A percentile compares a stretch with the other conserved stretches of the same genome.
Evolutionary conservation across 2,888 invertebrate genomes (phyloP).

Genomic region (Scelioninae gen. 1): DNA sequence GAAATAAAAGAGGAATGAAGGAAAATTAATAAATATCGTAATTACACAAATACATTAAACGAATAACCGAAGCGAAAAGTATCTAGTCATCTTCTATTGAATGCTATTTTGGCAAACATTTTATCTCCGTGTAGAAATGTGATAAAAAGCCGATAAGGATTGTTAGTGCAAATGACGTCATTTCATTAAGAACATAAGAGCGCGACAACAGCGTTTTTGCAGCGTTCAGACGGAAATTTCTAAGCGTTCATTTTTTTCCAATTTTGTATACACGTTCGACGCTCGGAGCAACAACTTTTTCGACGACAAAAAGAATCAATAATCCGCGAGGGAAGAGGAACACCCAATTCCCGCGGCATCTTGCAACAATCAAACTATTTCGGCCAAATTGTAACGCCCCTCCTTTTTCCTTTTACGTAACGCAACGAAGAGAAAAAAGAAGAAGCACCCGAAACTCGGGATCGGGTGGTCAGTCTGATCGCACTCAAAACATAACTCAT

Average conservation of each 20-base stretch:
- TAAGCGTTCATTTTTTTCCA: slow-evolving; percentile 46
- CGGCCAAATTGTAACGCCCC: slow-evolving; percentile 17
- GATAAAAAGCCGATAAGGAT: slow-evolving; percentile 58
- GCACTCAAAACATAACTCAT: slow-evolving; percentile 32
- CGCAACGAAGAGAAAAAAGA: background rate
- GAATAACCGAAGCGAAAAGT: slow-evolving; percentile 36
- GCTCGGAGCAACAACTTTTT: slow-evolving; percentile 57
- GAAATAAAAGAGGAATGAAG: background rate
- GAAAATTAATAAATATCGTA: background rate
- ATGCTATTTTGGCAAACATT: slow-evolving; percentile 55
- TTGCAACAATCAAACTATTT: slow-evolving; percentile 44
- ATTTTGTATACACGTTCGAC: slow-evolving; percentile 48
- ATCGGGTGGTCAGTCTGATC: slow-evolving; percentile 2
- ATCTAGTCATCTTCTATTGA: slow-evolving; percentile 56
- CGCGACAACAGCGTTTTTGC: slow-evolving; percentile 31
- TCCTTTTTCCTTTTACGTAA: slow-evolving; percentile 13
- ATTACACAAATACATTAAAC: slow-evolving; percentile 24
- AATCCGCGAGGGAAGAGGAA: slow-evolving; percentile 33
- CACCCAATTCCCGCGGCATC: slow-evolving; percentile 29
- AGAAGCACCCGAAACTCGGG: background rate
- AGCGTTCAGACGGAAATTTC: slow-evolving; percentile 40
- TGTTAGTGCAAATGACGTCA: slow-evolving; percentile 58
- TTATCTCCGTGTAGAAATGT: slow-evolving; percentile 58
- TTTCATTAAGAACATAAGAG: slow-evolving; percentile 47
- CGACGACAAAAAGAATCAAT: slow-evolving; percentile 52